Evolutionary conservation across 2,888 invertebrate genomes (phyloP).

Genomic region (Campoplex nolae): DNA sequence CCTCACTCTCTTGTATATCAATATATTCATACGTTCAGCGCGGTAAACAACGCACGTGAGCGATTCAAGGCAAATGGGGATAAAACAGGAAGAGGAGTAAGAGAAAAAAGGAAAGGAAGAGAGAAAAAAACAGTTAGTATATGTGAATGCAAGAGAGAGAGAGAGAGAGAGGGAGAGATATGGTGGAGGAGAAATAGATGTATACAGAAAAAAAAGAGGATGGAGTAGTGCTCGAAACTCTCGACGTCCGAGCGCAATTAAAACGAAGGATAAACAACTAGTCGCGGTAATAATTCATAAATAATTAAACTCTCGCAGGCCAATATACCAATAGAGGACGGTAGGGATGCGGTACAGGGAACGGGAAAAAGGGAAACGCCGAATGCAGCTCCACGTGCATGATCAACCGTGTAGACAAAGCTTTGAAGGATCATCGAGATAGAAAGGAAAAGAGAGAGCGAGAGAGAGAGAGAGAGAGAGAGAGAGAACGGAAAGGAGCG

Average conservation of each 20-base stretch:
- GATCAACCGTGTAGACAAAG: conserved; percentile 55
- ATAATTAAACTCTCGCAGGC: conserved; percentile 67
- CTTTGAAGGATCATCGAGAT: conserved; percentile 62
- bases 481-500: background rate
- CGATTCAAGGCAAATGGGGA: conserved; percentile 14
- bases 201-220: background rate
- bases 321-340: conserved; percentile 20
- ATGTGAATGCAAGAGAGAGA: too few species aligned
- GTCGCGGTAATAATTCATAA: conserved; percentile 68
- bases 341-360: background rate
- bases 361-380: conserved; percentile 16
- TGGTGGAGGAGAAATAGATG: background rate
- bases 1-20: conserved; percentile 5
- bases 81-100: background rate
- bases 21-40: conserved; percentile 37
- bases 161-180: too few species aligned
- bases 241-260: conserved; percentile 66
- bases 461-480: background rate
- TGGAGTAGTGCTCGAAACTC: conserved; percentile 57
- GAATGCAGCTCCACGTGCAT: conserved; percentile 40
- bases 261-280: conserved; percentile 69
- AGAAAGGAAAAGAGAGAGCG: conserved; percentile 4
- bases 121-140: background rate
- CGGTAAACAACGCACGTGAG: conserved; percentile 29
- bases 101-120: background rate